These are phyloP conservation scores for Falcaria lacertinaria DNA, from an alignment of 2,888 invertebrate species.

Conservation along the genomic window DNA sequence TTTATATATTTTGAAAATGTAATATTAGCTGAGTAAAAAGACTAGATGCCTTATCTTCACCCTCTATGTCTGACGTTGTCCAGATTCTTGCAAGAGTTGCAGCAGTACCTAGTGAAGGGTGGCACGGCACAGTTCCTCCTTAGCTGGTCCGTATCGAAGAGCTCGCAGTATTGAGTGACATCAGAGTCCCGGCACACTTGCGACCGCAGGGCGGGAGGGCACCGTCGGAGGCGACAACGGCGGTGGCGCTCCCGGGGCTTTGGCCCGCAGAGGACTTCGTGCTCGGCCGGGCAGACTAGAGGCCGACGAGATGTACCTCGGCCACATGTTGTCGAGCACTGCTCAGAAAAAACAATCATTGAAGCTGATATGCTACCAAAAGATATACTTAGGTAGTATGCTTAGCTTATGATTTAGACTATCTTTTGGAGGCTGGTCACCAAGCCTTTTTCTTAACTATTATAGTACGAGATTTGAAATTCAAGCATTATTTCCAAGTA, in stretches of 20 bases:
- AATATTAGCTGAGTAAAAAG: no score
- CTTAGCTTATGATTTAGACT: no score
- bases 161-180: slow-evolving; percentile 70
- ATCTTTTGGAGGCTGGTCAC: no score
- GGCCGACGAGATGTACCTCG: slow-evolving; percentile 77
- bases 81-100: slow-evolving; percentile 69
- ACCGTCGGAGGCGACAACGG: slow-evolving; percentile 69
- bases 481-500: no score
- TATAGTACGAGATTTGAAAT: no score
- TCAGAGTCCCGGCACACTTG: slow-evolving; percentile 48
- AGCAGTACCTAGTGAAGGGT: slow-evolving; percentile 80
- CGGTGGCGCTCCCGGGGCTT: slow-evolving; percentile 73
- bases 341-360: slow-evolving; percentile 26
- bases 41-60: no score
- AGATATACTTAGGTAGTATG: no score
- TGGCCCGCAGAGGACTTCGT: slow-evolving; percentile 75
- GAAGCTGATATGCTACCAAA: no score
- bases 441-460: no score
- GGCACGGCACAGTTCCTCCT: slow-evolving; percentile 78
- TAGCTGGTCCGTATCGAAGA: slow-evolving; percentile 55
- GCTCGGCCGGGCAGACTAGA: slow-evolving; percentile 72
- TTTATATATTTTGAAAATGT: no score
- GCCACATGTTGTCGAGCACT: slow-evolving; percentile 83
- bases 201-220: slow-evolving; percentile 23
- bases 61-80: slow-evolving; percentile 22